Conservation (phyloP, 2,888 invertebrate species). For the Mythimna vitellina region DNA sequence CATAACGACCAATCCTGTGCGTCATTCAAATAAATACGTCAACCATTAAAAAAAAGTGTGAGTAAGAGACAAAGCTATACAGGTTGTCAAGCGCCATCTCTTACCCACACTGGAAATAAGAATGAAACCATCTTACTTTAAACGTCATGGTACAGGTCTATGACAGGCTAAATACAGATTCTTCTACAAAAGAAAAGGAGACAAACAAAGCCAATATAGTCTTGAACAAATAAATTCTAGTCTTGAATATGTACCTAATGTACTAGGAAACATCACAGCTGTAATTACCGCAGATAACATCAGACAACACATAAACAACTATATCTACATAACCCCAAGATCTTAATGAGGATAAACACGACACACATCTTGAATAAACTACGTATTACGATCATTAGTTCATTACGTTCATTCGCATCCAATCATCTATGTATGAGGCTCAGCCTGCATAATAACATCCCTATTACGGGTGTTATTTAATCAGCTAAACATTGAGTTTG, state of each 20-base stretch:
- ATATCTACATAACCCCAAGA: conserved; percentile 27
- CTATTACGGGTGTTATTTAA: background rate
- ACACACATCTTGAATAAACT: conserved; percentile 28
- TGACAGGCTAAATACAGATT: background rate
- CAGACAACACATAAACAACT: conserved; percentile 2
- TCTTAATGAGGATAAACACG: conserved; percentile 22
- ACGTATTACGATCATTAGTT: conserved; percentile 17
- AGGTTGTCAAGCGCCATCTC: too few relatives aligned
- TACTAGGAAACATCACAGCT: background rate
- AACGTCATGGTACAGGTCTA: too few relatives aligned
- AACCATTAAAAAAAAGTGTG: too few relatives aligned
- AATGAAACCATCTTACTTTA: too few relatives aligned
- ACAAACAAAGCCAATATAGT: background rate
- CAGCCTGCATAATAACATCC: conserved; percentile 19
- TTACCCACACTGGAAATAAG: too few relatives aligned
- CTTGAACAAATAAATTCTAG: background rate
- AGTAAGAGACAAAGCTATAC: too few relatives aligned
- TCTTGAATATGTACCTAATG: background rate
- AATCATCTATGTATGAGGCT: conserved; percentile 21
- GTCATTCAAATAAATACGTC: too few relatives aligned
- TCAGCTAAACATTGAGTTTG: too few relatives aligned
- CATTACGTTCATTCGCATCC: conserved; percentile 28
- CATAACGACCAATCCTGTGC: too few relatives aligned
- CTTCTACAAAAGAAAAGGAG: background rate
- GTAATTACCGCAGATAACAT: conserved; percentile 29